Evolutionary conservation across 2,888 invertebrate species (phyloP).

Genomic region (Ligdia adustata): DNA sequence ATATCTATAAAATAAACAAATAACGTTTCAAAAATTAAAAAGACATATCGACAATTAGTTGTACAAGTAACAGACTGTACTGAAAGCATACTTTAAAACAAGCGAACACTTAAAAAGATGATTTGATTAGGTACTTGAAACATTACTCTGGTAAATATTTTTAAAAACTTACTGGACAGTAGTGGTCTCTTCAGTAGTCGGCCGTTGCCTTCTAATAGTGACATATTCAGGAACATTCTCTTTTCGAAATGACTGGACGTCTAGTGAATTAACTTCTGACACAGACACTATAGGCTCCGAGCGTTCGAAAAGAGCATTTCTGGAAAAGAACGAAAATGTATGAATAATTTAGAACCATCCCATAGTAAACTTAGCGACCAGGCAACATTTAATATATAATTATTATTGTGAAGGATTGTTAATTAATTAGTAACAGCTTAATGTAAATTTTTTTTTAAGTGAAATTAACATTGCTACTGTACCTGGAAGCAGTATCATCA

Average conservation of each 20-base stretch:
- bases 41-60: too few relatives aligned
- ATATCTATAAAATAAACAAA: conserved; percentile 52
- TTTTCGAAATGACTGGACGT: conserved; percentile 57
- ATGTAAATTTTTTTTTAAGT: neutral
- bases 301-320: conserved; percentile 74
- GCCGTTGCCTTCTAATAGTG: conserved; percentile 86
- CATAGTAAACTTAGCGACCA: too few relatives aligned
- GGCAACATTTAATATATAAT: too few relatives aligned
- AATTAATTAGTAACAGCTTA: neutral
- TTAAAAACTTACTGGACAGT: conserved; percentile 72
- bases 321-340: conserved; percentile 43
- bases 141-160: too few relatives aligned
- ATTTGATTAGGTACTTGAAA: too few relatives aligned
- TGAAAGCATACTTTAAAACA: too few relatives aligned
- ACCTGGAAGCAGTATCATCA: conserved; percentile 72
- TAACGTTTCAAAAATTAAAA: neutral
- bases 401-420: too few relatives aligned
- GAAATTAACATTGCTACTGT: too few relatives aligned
- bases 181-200: conserved; percentile 74
- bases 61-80: too few relatives aligned
- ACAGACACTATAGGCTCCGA: conserved; percentile 59
- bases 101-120: too few relatives aligned
- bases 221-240: conserved; percentile 85
- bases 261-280: conserved; percentile 57
- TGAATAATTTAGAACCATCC: too few relatives aligned